A percentile compares a stretch with the other conserved stretches of the same genome.
phyloP scores from a whole-genome alignment of 2,113 vertebrate species.

The Phocoena sinus region DNA sequence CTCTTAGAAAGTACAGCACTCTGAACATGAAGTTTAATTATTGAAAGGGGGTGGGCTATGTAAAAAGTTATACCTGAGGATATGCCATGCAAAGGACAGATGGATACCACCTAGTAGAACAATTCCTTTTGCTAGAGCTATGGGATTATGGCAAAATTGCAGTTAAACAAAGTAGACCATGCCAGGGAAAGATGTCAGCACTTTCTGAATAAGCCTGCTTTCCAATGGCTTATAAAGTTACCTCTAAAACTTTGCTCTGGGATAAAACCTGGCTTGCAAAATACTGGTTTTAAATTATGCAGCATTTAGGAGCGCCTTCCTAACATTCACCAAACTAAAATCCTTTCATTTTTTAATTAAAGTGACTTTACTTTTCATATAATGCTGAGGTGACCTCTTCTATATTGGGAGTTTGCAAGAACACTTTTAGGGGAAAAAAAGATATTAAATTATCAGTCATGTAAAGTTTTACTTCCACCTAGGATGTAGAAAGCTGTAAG shows the following conservation, averaged over 20 bases:
- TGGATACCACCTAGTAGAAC: conserved; percentile 1
- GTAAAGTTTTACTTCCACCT: not conserved
- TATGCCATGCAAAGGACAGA: conserved; percentile 32
- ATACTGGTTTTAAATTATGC: not conserved
- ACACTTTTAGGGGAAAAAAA: not conserved
- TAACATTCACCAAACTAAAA: conserved; percentile 20
- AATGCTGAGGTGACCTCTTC: not conserved
- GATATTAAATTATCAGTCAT: not conserved
- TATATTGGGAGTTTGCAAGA: not conserved
- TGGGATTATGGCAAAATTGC: conserved; percentile 61
- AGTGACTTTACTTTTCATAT: not conserved
- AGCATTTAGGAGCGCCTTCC: not conserved
- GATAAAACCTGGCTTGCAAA: conserved; percentile 58
- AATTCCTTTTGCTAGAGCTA: conserved; percentile 56
- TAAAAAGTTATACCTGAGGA: conserved; percentile 18
- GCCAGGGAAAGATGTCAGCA: conserved; percentile 53
- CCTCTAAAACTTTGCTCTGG: conserved; percentile 37
- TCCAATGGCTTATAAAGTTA: conserved; percentile 61
- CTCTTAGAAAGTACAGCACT: not conserved
- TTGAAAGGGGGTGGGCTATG: not conserved
- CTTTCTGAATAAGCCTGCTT: conserved; percentile 68
- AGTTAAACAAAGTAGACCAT: conserved; percentile 55
- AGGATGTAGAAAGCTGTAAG: not conserved
- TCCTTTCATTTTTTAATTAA: conserved; percentile 49
- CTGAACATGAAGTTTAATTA: conserved; percentile 8